Base-by-base conservation (phyloP, 2,888 invertebrate species). In the Oligia fasciuncula region DNA sequence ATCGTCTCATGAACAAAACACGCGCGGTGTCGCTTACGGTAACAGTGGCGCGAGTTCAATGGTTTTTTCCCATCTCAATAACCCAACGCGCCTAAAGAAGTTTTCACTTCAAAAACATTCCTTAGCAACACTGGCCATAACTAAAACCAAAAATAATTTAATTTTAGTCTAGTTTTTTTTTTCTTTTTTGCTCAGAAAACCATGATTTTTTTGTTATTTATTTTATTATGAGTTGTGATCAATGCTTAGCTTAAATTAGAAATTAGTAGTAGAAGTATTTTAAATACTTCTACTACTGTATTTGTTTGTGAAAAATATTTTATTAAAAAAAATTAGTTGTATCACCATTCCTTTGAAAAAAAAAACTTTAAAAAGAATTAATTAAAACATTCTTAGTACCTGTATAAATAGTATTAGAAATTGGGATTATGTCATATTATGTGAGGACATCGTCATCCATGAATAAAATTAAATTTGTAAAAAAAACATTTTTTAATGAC, bases 371-470 rank as follows among this genome's bases (percentile, higher is more conserved):
- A 43, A 73, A 69, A 51, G 29, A 62, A 54, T 19, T n/a, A 51
- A 46, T 70, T 29, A 40, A 1, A 23, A 57, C 46, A 65, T 40
- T 14, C 17, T 63, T 85, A 65, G 85, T 83, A 83, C 63, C 69
- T 85, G 85, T 76, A 4, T 68, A 68, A 35, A 74, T 83, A 75
- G 81, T 75, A 75, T 83, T 80, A 85, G 69, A 84, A 60, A 70
- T 2, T 66, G 29, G 35, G 6, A 67, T 62, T 65, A 68, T 68
- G 40, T 51, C 46, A 29, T 17, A 43, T 43, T 43, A 23, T 40
- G 62, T 43, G 19, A 63, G 3, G 49, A 17, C 43, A n/a, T 19
- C 4, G 1, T 40, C 17, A 68, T 13, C 14, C 0, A 11, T 51
- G n/a, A 17, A 40, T 67, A 62, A 68, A 69, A 29, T n/a, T 13